Evolutionary conservation across 2,113 vertebrate genomes (phyloP), one percentile per base, ranked within the genome.

Genomic region (Carassius carassius): DNA sequence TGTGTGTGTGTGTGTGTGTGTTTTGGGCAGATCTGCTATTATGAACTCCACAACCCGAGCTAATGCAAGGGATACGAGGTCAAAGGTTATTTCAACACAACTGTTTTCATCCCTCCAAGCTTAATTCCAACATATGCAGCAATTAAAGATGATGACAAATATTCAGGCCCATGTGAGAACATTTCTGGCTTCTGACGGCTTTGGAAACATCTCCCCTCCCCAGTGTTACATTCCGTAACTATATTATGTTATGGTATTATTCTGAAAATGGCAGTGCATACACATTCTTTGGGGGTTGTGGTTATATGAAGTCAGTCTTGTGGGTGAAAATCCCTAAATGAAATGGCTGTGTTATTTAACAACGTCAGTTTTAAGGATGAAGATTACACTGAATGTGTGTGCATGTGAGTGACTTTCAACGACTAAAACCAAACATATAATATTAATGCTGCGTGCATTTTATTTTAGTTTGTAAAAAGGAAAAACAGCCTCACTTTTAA

Each of bases 51-150:
- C 32, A 54, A 69, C 79, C 63, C 29, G 17, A 44, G 79, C 19
- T 35, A 69, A 62, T 67, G 78, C 78, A 80, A 23, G 63, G 44
- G 44, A 47, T 37, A 79, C 5, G 16, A 81, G 62, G 79, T 81
- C 63, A 81, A 67, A 69, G 79, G 79, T 81, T 81, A 69, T 81
- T 81, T 81, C 79, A 81, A 69, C 63, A 81, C 79, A 81, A 81
- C 63, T 51, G 78, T 49, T 54, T 65, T 51, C 37, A 56, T 63
- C 63, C 44, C 17, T 54, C 16, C 44, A n/a, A 69, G 47, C 44
- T 54, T 17, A 69, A n/a, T 69, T 65, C 19, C 25, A 81, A 69
- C 79, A 69, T 21, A 35, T 81, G 44, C 79, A 81, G 35, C n/a
- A 54, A 69, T 69, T 49, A 69, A 51, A 81, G 63, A 81, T 81